Percentiles rank a stretch among this genome's conserved stretches.
Conservation (phyloP, 1,140 invertebrate species). For the Octopus sinensis region DNA sequence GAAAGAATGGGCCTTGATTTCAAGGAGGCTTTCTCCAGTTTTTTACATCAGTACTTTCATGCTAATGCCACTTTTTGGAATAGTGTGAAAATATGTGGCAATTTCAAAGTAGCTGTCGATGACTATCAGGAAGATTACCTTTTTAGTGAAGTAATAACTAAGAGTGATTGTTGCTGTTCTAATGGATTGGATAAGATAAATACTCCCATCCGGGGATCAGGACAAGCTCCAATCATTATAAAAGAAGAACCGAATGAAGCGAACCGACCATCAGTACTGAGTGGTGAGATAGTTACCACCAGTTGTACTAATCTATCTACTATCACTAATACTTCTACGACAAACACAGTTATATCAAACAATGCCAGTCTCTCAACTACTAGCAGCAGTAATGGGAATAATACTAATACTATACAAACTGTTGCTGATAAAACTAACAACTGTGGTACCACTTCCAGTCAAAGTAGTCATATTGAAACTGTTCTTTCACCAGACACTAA, state of each 20-base stretch:
- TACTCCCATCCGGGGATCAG: not conserved
- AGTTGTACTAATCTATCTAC: not conserved
- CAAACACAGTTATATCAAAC: not conserved
- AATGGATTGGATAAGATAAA: not conserved
- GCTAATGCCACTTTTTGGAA: conserved; percentile 5
- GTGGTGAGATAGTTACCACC: not conserved
- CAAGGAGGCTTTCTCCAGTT: conserved; percentile 10
- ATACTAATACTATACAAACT: not conserved
- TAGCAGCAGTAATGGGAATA: not conserved
- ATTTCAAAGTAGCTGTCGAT: conserved; percentile 4
- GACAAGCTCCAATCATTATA: not conserved
- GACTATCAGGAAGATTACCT: not conserved
- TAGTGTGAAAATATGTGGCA: not conserved
- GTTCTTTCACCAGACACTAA: not conserved
- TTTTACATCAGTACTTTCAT: not conserved
- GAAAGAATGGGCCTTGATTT: conserved; percentile 7
- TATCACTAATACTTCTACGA: not conserved
- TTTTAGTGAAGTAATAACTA: conserved; percentile 1
- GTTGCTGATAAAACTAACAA: not conserved
- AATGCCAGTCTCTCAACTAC: not conserved
- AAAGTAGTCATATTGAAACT: not conserved
- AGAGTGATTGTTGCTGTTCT: not conserved
- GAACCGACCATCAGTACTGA: not conserved
- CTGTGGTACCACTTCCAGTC: not conserved
- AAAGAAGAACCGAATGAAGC: not conserved